Percentiles rank a stretch among this genome's conserved stretches.
Conservation (phyloP, 2,888 invertebrate species). For the Sceliomorpha sp. region DNA sequence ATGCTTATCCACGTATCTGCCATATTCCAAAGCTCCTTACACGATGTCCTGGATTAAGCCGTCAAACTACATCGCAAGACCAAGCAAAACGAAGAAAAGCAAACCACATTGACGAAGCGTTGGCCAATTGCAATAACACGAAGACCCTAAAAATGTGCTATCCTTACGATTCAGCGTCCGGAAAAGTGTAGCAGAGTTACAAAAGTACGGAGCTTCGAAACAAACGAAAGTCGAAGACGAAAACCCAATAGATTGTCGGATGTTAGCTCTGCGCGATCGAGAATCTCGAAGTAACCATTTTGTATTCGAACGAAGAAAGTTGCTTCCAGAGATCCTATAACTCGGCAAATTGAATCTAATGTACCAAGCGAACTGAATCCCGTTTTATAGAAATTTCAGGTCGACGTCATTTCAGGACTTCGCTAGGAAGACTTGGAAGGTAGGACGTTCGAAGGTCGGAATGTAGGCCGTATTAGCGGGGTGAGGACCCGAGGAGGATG, state of each 20-base stretch:
- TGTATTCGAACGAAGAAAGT: slow-evolving; percentile 60
- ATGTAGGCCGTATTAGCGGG: slow-evolving; percentile 52
- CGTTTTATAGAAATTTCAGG: slow-evolving; percentile 75
- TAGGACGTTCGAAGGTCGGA: slow-evolving; percentile 45
- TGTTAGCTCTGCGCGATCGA: slow-evolving; percentile 47
- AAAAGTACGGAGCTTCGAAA: slow-evolving; percentile 34
- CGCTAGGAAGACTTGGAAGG: slow-evolving; percentile 38
- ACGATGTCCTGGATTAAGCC: too few species aligned
- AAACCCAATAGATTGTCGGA: slow-evolving; percentile 54
- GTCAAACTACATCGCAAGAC: too few species aligned
- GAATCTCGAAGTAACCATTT: slow-evolving; percentile 60
- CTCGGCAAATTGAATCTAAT: slow-evolving; percentile 74
- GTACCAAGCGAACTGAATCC: slow-evolving; percentile 65
- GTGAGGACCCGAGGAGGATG: slow-evolving; percentile 58
- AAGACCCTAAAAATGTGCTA: slow-evolving; percentile 35
- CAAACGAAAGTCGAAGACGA: slow-evolving; percentile 42
- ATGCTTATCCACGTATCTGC: too few species aligned
- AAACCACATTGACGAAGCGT: too few species aligned
- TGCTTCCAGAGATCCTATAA: slow-evolving; percentile 68
- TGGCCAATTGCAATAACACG: too few species aligned
- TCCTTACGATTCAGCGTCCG: slow-evolving; percentile 25
- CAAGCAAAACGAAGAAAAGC: too few species aligned
- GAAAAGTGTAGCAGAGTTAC: slow-evolving; percentile 20
- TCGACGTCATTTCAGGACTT: slow-evolving; percentile 67
- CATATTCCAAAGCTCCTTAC: too few species aligned